These are phyloP conservation scores for Lepus europaeus DNA, from an alignment of 2,113 vertebrate genomes.

Conservation along the genomic window DNA sequence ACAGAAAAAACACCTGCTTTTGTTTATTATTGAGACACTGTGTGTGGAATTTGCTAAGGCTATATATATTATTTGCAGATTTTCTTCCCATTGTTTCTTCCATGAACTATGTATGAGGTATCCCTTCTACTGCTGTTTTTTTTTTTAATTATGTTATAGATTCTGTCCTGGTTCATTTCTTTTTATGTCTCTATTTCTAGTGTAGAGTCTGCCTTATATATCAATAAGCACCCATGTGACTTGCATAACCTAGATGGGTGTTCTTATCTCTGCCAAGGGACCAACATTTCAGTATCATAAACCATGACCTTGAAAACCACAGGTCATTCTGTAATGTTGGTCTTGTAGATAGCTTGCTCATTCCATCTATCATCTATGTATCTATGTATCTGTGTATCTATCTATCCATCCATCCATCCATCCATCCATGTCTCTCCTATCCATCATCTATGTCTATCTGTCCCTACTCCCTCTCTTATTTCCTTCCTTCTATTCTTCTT, in stretches of 20 bases:
- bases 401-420: not conserved
- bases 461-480: not conserved
- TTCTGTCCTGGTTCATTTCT: slow-evolving; percentile 54
- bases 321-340: slow-evolving; percentile 12
- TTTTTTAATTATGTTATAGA: slow-evolving; percentile 37
- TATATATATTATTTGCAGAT: not conserved
- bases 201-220: slow-evolving; percentile 70
- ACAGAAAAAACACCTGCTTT: not conserved
- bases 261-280: slow-evolving; percentile 48
- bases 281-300: slow-evolving; percentile 13
- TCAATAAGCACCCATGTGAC: slow-evolving; percentile 61
- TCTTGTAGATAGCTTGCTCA: not conserved
- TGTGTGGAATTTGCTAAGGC: not conserved
- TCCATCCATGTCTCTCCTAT: not conserved
- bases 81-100: not conserved
- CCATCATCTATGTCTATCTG: not conserved
- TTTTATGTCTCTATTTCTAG: slow-evolving; percentile 62
- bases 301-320: slow-evolving; percentile 46
- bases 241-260: not conserved
- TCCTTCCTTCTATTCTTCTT: too few relatives aligned
- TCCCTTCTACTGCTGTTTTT: not conserved
- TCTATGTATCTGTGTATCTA: not conserved
- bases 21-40: not conserved
- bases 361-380: too few relatives aligned
- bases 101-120: not conserved